Evolutionary conservation across 2,797 vertebrate species (phyloP), one percentile per base, ranked within the genome.

Genomic region (Tokudaia tokunoshimensis): DNA sequence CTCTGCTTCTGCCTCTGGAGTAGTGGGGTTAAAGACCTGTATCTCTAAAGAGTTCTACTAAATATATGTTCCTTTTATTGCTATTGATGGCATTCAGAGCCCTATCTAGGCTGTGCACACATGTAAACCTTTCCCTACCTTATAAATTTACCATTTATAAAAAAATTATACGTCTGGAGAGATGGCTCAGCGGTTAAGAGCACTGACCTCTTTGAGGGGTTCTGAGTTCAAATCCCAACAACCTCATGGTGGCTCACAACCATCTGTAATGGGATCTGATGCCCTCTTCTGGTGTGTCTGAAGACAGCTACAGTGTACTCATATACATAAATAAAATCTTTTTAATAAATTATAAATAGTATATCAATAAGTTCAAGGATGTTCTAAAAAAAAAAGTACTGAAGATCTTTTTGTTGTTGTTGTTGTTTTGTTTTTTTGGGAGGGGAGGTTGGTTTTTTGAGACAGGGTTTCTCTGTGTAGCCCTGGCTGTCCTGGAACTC

Each of bases 361-460:
- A 11, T 79, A 89, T 44, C 50, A 92, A 1, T 96, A 83, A 82
- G 8, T 84, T 96, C 41, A 91, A 96, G 19, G 52, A 37, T 94
- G 47, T 78, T 44, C 74, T 79, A 17, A 67, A n/a, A n/a, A 67
- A n/a, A n/a, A 70, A 37, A 20, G 15, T 37, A 72, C n/a, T 20
- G 67, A 37, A 75, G 72, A 8, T n/a, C 14, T 61, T 83, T 83
- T 52, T 52, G n/a, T n/a, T n/a, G n/a, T n/a, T n/a, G n/a, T 52
- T 52, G 52, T 41, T 41, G 41, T 41, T 41, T 41, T 41, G 41
- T 41, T 41, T 41, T 41, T 41, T 41, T n/a, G 50, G 52, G 52
- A 1, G 52, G 11, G 50, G 10, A 1, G 52, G 52, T 41, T 41
- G 52, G 52, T 50, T 11, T 11, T 63, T 29, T 1, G 13, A 47